Evolutionary conservation across 2,113 vertebrate genomes (phyloP), one percentile per base, ranked within the genome.

Genomic region (Ophiodon elongatus): DNA sequence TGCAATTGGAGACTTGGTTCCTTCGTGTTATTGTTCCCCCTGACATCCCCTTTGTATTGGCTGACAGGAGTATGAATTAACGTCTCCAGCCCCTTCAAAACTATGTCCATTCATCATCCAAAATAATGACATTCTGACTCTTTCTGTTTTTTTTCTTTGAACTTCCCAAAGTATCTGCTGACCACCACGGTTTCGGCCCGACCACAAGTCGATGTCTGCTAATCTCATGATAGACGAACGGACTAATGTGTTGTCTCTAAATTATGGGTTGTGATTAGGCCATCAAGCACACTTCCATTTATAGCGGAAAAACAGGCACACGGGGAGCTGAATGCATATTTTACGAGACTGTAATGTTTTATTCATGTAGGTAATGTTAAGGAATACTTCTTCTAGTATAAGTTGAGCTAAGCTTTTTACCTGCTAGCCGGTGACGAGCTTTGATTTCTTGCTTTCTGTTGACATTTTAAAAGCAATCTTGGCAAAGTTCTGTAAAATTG

Each of bases 181-280:
- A 91, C 84, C 80, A 70, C 80, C 60, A 15, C 43, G 65, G 57
- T 80, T 82, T 84, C 21, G 52, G 79, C 66, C 59, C 70, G 75
- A 56, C 85, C 85, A 73, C 68, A 83, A 56, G 52, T 57, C 47
- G 33, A 87, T 59, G 85, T 87, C 89, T 87, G 86, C 70, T 85
- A 85, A 79, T 80, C 69, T 89, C 85, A 88, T 91, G 78, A 77
- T 50, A 81, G 70, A 86, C 52, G 52, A 79, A 79, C 43, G 68
- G 68, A 71, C 68, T 80, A 75, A 89, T 88, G 79, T 89, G 86
- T 79, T 83, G 67, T 83, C 67, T 79, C 33, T 37, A 87, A 84
- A 87, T 91, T 87, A 80, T 62, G 45, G 80, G 79, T 85, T 90
- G 82, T 85, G 79, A 92, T 88, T 82, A 77, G 79, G 31, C 63